phyloP scores from a whole-genome alignment of 2,888 invertebrate species.

The Eutolmus rufibarbis region DNA sequence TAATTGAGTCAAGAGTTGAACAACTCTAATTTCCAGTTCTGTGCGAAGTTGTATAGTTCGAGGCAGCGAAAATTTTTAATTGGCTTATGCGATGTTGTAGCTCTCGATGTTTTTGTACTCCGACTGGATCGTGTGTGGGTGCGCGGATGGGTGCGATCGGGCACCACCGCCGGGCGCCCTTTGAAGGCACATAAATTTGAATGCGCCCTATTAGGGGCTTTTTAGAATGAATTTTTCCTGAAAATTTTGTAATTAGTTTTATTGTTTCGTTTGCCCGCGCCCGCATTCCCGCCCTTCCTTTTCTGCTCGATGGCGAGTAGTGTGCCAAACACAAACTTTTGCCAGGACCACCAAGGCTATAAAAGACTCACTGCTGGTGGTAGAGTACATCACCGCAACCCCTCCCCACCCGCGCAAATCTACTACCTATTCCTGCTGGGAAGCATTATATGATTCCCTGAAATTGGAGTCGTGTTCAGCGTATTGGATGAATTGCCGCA shows the following conservation, averaged over 20 bases:
- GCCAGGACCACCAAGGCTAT: neutral
- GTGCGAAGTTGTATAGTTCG: slow-evolving; percentile 46
- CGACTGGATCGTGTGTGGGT: slow-evolving; percentile 24
- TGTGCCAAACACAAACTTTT: slow-evolving; percentile 20
- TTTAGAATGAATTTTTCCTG: slow-evolving; percentile 42
- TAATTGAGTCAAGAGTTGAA: slow-evolving; percentile 50
- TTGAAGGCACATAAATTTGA: slow-evolving; percentile 41
- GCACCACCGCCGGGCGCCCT: slow-evolving; percentile 12
- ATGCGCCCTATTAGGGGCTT: slow-evolving; percentile 42
- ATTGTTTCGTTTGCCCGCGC: slow-evolving; percentile 36
- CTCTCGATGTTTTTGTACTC: slow-evolving; percentile 32
- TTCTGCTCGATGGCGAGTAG: neutral
- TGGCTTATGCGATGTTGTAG: slow-evolving; percentile 46
- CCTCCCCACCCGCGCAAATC: neutral
- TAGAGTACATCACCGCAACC: neutral
- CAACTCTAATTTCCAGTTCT: slow-evolving; percentile 48
- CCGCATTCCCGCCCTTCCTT: neutral
- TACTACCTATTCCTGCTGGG: neutral
- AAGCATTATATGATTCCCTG: slow-evolving; percentile 15
- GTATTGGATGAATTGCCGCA: slow-evolving; percentile 29
- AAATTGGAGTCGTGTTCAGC: slow-evolving; percentile 24
- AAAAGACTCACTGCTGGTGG: neutral
- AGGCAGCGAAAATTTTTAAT: slow-evolving; percentile 50
- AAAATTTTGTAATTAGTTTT: slow-evolving; percentile 46
- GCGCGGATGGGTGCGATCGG: slow-evolving; percentile 24